These are phyloP conservation scores for Chloropsis hardwickii DNA, from an alignment of 2,113 vertebrate genomes.

Conservation along the genomic window DNA sequence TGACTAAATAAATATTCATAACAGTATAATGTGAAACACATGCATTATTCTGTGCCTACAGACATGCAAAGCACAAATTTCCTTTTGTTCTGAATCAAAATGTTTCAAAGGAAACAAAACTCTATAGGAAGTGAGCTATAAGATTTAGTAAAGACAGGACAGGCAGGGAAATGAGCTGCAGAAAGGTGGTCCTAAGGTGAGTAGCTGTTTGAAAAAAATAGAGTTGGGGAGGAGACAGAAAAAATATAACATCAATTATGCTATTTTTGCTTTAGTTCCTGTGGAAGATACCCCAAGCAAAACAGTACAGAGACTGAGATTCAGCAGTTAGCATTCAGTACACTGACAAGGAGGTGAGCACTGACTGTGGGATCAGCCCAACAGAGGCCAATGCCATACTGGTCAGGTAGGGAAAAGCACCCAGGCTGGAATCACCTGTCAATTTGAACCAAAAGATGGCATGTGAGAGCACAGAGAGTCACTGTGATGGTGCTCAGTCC, in stretches of 20 bases:
- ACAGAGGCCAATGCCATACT: not conserved
- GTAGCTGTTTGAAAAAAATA: not conserved
- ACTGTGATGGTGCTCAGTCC: not conserved
- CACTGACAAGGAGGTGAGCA: not conserved
- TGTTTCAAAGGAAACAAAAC: not conserved
- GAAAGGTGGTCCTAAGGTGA: not conserved
- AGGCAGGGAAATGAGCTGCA: not conserved
- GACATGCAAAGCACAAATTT: not conserved
- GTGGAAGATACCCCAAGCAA: not conserved
- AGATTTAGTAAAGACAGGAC: not conserved
- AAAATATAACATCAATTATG: not conserved
- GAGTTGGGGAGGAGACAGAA: not conserved
- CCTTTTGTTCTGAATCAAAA: not conserved
- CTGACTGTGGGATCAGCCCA: not conserved
- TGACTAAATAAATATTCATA: constrained; percentile 21
- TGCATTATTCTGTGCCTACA: not conserved
- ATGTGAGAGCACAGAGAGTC: not conserved
- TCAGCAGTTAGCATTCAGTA: not conserved
- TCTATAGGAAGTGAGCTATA: not conserved
- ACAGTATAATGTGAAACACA: constrained; percentile 27
- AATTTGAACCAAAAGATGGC: not conserved
- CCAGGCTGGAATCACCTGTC: not conserved
- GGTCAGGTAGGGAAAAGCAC: not conserved
- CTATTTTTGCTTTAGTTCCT: not conserved
- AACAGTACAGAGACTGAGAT: not conserved